Conservation (phyloP, 2,888 invertebrate genomes). For the Alloplasta piceator region DNA sequence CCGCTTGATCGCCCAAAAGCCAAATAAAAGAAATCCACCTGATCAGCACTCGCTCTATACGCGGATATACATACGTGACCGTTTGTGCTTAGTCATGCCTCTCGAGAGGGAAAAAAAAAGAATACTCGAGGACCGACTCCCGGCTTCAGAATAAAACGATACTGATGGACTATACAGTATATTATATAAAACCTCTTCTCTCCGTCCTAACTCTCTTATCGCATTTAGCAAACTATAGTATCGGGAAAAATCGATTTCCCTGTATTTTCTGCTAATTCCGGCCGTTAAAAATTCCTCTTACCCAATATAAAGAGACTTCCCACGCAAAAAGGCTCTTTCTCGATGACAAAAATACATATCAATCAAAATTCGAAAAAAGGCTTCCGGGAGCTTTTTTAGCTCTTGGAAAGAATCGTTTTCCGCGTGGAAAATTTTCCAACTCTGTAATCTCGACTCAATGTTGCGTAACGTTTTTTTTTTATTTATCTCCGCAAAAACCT, state of each 20-base stretch:
- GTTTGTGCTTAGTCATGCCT: conserved; percentile 50
- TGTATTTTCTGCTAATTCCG: not conserved
- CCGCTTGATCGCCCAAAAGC: too few relatives aligned
- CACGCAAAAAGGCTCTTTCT: too few relatives aligned
- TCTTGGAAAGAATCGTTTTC: too few relatives aligned
- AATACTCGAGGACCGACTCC: conserved; percentile 12
- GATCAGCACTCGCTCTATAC: not conserved
- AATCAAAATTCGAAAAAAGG: too few relatives aligned
- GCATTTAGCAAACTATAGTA: not conserved
- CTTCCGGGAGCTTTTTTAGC: too few relatives aligned
- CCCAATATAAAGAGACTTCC: too few relatives aligned
- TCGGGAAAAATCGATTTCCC: conserved; percentile 35
- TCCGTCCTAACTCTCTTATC: conserved; percentile 10
- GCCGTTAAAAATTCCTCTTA: not conserved
- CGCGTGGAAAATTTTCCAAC: too few relatives aligned
- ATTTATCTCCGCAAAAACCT: not conserved
- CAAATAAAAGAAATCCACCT: too few relatives aligned
- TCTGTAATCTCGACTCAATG: too few relatives aligned
- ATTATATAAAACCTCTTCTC: not conserved
- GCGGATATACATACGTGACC: conserved; percentile 33
- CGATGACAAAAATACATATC: too few relatives aligned
- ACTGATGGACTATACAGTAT: conserved; percentile 6
- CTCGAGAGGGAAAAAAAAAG: conserved; percentile 14
- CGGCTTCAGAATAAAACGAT: conserved; percentile 3
- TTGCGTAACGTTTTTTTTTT: too few relatives aligned